Conservation (phyloP, 2,113 vertebrate species). For the Anolis carolinensis region DNA sequence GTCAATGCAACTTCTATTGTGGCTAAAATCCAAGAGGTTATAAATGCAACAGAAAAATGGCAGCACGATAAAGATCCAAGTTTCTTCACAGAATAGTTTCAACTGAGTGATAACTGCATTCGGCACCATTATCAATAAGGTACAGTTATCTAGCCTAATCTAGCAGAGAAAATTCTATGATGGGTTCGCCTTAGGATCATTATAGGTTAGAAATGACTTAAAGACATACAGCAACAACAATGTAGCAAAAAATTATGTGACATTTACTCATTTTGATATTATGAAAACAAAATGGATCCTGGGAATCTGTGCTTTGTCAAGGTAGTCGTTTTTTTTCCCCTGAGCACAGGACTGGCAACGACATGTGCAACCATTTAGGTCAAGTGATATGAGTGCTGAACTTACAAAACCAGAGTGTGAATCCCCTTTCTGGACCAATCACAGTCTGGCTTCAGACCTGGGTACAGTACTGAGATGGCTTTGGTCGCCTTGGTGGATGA, state of each 20-base stretch:
- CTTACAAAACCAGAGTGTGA: too few relatives aligned
- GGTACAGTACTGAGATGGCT: too few relatives aligned
- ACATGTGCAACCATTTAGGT: neutral
- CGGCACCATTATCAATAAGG: conserved; percentile 1
- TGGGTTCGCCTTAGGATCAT: too few relatives aligned
- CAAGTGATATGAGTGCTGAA: too few relatives aligned
- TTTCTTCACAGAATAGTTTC: neutral
- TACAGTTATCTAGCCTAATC: neutral
- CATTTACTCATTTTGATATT: neutral
- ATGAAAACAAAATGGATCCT: neutral
- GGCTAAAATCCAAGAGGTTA: conserved; percentile 1
- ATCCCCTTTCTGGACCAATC: too few relatives aligned
- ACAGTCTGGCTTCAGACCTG: too few relatives aligned
- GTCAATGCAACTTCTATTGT: neutral
- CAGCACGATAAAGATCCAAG: neutral
- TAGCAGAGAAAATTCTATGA: neutral
- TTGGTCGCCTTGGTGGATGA: too few relatives aligned
- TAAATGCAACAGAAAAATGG: fast-evolving
- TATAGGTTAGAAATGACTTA: neutral
- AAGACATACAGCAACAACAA: too few relatives aligned
- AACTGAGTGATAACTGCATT: conserved; percentile 10
- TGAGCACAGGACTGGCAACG: too few relatives aligned
- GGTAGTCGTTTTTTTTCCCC: too few relatives aligned
- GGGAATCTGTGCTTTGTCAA: neutral
- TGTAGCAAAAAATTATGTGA: neutral